phyloP scores from a whole-genome alignment of 2,888 invertebrate genomes.

The Chloroclysta siterata region DNA sequence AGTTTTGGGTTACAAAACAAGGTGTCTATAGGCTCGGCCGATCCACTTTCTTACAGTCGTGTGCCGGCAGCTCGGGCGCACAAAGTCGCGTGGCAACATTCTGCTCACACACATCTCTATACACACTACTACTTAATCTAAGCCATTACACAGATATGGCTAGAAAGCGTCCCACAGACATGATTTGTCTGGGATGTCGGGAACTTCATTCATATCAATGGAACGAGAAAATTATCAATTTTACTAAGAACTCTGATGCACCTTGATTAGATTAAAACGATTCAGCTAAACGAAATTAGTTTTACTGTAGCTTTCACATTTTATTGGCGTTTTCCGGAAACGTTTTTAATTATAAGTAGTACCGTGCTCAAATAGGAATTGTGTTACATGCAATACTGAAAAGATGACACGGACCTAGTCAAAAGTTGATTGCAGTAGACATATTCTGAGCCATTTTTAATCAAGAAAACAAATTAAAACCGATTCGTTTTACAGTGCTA shows the following conservation, averaged over 20 bases:
- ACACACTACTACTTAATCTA: slow-evolving; percentile 36
- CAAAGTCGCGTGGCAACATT: slow-evolving; percentile 55
- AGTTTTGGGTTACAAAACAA: slow-evolving; percentile 1
- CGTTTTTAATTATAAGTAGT: neutral
- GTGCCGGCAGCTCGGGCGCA: slow-evolving; percentile 48
- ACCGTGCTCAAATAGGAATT: neutral
- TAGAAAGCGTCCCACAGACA: slow-evolving; percentile 68
- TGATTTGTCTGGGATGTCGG: slow-evolving; percentile 55
- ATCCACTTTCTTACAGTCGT: slow-evolving; percentile 71
- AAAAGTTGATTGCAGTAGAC: neutral
- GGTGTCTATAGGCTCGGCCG: slow-evolving; percentile 48
- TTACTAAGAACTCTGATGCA: slow-evolving; percentile 28
- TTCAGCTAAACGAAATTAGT: slow-evolving; percentile 30
- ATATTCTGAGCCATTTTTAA: neutral
- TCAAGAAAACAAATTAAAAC: neutral
- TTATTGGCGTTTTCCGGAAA: slow-evolving; percentile 15
- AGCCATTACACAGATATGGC: slow-evolving; percentile 66
- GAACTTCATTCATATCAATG: slow-evolving; percentile 47
- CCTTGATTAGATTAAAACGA: slow-evolving; percentile 30
- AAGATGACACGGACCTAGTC: neutral
- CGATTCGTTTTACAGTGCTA: neutral
- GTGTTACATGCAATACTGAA: neutral
- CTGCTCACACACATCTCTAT: slow-evolving; percentile 39
- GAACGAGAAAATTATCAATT: slow-evolving; percentile 40
- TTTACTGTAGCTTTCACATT: slow-evolving; percentile 31